phyloP scores from a whole-genome alignment of 2,113 vertebrate species.

The Mastomys natalensis region DNA sequence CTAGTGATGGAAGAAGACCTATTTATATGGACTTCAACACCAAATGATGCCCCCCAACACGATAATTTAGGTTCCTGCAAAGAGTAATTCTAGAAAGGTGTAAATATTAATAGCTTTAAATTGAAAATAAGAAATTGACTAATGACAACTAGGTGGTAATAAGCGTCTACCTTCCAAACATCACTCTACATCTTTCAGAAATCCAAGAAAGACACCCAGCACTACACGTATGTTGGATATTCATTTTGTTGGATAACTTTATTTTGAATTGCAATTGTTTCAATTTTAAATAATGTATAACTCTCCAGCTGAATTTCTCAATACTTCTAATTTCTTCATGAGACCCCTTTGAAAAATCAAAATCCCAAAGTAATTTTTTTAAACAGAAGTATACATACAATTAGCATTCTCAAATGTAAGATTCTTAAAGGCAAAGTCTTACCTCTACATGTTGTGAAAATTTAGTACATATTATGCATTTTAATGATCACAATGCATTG shows the following conservation, averaged over 20 bases:
- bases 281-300: conserved; percentile 2
- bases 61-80: conserved; percentile 58
- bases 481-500: not conserved
- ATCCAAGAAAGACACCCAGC: not conserved
- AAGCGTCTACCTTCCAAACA: conserved; percentile 50
- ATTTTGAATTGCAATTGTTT: not conserved
- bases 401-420: not conserved
- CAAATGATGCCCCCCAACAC: conserved; percentile 67
- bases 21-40: conserved; percentile 44
- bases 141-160: conserved; percentile 38
- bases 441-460: not conserved
- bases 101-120: conserved; percentile 61
- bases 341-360: not conserved
- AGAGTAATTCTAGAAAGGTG: conserved; percentile 9
- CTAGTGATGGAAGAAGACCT: conserved; percentile 53
- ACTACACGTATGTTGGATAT: not conserved
- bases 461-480: not conserved
- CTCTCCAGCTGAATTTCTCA: not conserved
- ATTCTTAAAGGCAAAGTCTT: not conserved
- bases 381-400: not conserved
- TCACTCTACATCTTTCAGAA: conserved; percentile 43
- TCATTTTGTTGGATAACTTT: not conserved
- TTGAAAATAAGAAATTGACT: conserved; percentile 51
- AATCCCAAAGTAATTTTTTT: not conserved
- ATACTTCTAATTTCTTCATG: not conserved